A percentile compares a stretch with the other conserved stretches of the same genome.
Conservation (phyloP, 1,140 invertebrate species). For the Caenorhabditis briggsae region DNA sequence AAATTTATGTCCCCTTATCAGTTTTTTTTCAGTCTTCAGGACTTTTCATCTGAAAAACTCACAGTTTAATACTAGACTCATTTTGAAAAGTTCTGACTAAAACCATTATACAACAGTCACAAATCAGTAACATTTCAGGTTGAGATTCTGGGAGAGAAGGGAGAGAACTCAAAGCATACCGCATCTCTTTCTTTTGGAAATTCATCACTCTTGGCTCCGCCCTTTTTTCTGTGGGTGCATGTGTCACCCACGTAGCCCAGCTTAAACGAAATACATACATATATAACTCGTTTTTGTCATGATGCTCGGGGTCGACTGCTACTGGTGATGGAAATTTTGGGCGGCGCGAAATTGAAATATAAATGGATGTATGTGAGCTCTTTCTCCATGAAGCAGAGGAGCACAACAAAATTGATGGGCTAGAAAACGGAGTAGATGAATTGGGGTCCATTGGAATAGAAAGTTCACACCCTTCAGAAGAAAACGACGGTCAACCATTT, state of each 20-base stretch:
- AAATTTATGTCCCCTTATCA: too few relatives aligned
- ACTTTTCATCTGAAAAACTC: too few relatives aligned
- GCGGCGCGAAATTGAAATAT: slow-evolving; percentile 43
- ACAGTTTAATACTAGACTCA: too few relatives aligned
- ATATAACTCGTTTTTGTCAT: slow-evolving; percentile 50
- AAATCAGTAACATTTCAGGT: too few relatives aligned
- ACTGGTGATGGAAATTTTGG: slow-evolving; percentile 1
- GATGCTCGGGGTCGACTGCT: neutral
- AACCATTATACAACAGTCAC: too few relatives aligned
- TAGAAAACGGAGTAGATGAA: neutral
- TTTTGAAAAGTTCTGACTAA: too few relatives aligned
- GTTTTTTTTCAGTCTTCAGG: too few relatives aligned
- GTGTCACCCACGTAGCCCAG: neutral
- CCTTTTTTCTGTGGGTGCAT: neutral
- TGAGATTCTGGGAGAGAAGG: too few relatives aligned
- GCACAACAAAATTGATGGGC: slow-evolving; percentile 25
- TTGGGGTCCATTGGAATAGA: neutral
- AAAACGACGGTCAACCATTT: neutral
- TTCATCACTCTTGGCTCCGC: neutral
- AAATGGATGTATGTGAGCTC: slow-evolving; percentile 28
- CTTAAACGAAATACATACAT: slow-evolving; percentile 44
- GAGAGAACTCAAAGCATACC: neutral
- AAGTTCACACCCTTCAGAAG: neutral
- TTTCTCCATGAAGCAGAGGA: neutral
- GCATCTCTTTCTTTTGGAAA: neutral